A percentile compares a stretch with the other conserved stretches of the same genome.
phyloP scores from a whole-genome alignment of 2,113 vertebrate genomes.

The Cottus gobio region DNA sequence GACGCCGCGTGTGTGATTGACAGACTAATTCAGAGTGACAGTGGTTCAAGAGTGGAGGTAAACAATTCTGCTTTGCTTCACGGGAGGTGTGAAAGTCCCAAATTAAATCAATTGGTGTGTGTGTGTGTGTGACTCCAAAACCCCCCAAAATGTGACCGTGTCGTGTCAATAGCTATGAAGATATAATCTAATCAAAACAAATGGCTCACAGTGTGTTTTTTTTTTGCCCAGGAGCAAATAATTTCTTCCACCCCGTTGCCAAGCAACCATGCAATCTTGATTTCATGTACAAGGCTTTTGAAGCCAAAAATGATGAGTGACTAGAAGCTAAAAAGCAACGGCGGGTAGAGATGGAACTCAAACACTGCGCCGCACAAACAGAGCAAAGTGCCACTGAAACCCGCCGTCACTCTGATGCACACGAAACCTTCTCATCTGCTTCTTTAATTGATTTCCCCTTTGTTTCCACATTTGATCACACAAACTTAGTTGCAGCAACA shows the following conservation, averaged over 20 bases:
- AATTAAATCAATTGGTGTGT: constrained; percentile 1
- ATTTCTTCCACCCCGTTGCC: constrained; percentile 74
- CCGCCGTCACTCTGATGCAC: background rate
- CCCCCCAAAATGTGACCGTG: constrained; percentile 5
- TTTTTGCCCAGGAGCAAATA: constrained; percentile 56
- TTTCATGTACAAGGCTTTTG: constrained; percentile 45
- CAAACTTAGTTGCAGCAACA: background rate
- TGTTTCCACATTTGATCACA: background rate
- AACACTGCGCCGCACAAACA: constrained; percentile 5
- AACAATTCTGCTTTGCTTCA: constrained; percentile 6
- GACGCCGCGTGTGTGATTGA: constrained; percentile 30
- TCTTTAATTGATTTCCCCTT: background rate
- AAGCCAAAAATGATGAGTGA: constrained; percentile 42
- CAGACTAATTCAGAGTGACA: constrained; percentile 43
- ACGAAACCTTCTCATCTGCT: background rate
- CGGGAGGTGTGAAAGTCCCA: constrained; percentile 23
- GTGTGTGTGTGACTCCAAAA: background rate
- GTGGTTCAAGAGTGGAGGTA: constrained; percentile 15
- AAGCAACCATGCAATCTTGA: constrained; percentile 77
- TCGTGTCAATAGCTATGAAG: constrained; percentile 19
- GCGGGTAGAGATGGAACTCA: constrained; percentile 14
- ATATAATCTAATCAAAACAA: constrained; percentile 66
- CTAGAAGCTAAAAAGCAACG: constrained; percentile 34
- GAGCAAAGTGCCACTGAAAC: background rate
- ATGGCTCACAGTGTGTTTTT: constrained; percentile 59